Conservation (phyloP, 2,888 invertebrate genomes). For the Coleophora flavipennella region DNA sequence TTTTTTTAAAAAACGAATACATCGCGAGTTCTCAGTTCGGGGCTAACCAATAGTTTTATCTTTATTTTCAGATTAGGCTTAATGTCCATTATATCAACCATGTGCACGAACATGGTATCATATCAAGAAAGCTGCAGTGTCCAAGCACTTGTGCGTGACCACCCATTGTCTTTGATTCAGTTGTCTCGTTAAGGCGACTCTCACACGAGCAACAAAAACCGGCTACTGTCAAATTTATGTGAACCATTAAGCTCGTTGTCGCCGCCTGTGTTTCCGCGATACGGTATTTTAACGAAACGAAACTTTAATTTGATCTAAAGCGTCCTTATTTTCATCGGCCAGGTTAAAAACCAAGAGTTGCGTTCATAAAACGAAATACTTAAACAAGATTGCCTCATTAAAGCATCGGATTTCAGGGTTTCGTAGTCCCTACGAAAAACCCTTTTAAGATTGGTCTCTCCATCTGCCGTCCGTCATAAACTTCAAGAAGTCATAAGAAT, state of each 20-base stretch:
- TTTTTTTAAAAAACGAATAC: too few species aligned
- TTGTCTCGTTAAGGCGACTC: constrained; percentile 47
- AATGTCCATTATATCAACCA: constrained; percentile 9
- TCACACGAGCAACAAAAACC: constrained; percentile 30
- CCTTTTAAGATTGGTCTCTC: too few species aligned
- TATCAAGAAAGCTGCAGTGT: constrained; percentile 38
- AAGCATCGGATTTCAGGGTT: too few species aligned
- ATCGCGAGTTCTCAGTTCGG: too few species aligned
- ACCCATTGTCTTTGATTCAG: constrained; percentile 56
- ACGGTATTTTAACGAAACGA: constrained; percentile 59
- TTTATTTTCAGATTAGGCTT: constrained; percentile 1
- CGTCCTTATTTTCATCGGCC: constrained; percentile 38
- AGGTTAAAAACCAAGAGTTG: constrained; percentile 23
- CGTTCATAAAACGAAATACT: constrained; percentile 27
- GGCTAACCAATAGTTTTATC: too few species aligned
- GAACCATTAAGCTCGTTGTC: constrained; percentile 44
- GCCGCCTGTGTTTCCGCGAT: constrained; percentile 25
- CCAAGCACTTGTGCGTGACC: constrained; percentile 16
- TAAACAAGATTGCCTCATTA: constrained; percentile 55
- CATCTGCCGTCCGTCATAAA: too few species aligned
- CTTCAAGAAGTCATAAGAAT: too few species aligned
- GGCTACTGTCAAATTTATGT: constrained; percentile 49
- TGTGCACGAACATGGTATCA: constrained; percentile 28
- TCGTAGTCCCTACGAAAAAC: too few species aligned
- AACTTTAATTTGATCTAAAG: constrained; percentile 50